A percentile compares a stretch with the other conserved stretches of the same genome.
These are phyloP conservation scores for Tenthredo amoena DNA, from an alignment of 2,888 invertebrate species.

Conservation along the genomic window DNA sequence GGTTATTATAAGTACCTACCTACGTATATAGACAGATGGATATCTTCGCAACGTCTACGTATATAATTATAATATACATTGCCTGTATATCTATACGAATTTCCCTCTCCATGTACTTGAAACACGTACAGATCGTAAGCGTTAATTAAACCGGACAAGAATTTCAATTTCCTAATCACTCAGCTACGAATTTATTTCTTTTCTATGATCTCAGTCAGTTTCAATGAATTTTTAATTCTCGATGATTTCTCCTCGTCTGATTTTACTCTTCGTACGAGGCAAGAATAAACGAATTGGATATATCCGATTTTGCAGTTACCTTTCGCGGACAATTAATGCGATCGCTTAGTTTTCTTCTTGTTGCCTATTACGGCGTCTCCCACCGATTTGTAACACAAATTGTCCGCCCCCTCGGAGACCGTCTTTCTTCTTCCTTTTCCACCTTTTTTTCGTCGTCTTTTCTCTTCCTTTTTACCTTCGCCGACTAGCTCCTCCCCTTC, in stretches of 20 bases:
- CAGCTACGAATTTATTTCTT: neutral
- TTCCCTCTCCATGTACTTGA: neutral
- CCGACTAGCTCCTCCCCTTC: conserved; percentile 18
- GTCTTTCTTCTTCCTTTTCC: conserved; percentile 36
- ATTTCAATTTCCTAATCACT: conserved; percentile 1
- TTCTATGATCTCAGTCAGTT: neutral
- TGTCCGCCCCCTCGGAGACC: conserved; percentile 61
- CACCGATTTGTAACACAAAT: conserved; percentile 65
- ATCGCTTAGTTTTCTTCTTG: conserved; percentile 70
- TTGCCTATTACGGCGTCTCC: conserved; percentile 66
- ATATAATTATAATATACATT: conserved; percentile 23
- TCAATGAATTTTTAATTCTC: neutral
- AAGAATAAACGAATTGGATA: neutral
- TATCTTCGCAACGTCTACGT: neutral
- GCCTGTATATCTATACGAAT: neutral
- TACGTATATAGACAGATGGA: neutral
- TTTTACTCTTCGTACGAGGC: neutral
- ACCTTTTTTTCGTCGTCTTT: conserved; percentile 43
- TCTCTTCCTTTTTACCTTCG: conserved; percentile 36
- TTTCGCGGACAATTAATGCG: conserved; percentile 67
- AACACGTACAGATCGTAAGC: conserved; percentile 13
- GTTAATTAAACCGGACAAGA: conserved; percentile 36
- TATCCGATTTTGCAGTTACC: neutral
- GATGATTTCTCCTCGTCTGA: neutral
- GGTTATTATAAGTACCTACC: conserved; percentile 72